Base-by-base conservation (phyloP, 2,888 invertebrate genomes). In the Eristalis intricaria region DNA sequence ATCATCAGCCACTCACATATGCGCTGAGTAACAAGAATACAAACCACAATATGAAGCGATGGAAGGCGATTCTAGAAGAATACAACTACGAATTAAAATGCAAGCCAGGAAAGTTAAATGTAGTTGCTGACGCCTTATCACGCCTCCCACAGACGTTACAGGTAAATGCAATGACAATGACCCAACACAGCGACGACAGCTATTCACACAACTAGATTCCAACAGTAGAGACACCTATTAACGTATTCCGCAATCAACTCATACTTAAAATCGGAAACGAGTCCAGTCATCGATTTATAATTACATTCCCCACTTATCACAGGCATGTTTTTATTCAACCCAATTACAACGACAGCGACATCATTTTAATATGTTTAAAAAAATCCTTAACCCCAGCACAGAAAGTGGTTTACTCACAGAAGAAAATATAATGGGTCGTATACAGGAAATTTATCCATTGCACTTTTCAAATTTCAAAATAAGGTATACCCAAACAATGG, bases 401-500 rank as follows among this genome's bases (percentile, higher is more conserved):
- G 68, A 76, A 74, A 74, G 79, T 29, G 74, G 80, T 50, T 40
- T 84, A 40, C 40, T 19, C 29, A 84, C 78, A 66, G 63, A 35
- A 38, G 74, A 79, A 79, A 15, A 38, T n/a, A 70, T 70, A 10
- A 79, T 74, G 84, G 79, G 73, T 1, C 68, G 35, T 69, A 84
- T 79, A 56, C 69, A 80, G 23, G 70, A 75, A 15, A 61, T 75
- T n/a, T 70, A 76, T 29, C 38, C 70, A n/a, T 13, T 60, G n/a
- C 60, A 82, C 23, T 70, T 81, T 63, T 50, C 74, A 22, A 80
- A 56, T 38, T 61, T 22, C 22, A 79, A 73, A 79, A 43, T 73
- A 1, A 65, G 79, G 22, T 64, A 23, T 4, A 78, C 78, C 7
- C 69, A 77, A 61, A 60, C 77, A n/a, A 77, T 69, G 61, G 77